Evolutionary conservation across 2,888 invertebrate genomes (phyloP), one percentile per base, ranked within the genome.

Genomic region (Endomychus coccineus): DNA sequence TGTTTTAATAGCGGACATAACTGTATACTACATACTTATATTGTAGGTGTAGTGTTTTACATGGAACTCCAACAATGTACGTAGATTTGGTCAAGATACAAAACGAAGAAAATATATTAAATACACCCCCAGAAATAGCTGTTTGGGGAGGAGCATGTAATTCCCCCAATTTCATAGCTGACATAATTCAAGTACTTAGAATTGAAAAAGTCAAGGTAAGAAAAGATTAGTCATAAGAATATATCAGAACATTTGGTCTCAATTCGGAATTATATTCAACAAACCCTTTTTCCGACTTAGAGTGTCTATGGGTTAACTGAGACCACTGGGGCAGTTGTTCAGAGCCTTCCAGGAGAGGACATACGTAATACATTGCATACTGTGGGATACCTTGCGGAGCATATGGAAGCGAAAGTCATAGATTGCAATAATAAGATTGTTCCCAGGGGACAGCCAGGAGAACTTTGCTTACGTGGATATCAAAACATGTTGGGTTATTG

Each of bases 11-110:
- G n/a, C n/a, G n/a, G n/a, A n/a, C n/a, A n/a, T n/a, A n/a, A n/a
- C n/a, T n/a, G n/a, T n/a, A n/a, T n/a, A n/a, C n/a, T n/a, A n/a
- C n/a, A n/a, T n/a, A n/a, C n/a, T n/a, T n/a, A n/a, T 31, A 25
- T 28, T 17, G n/a, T 16, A 85, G 84, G 52, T 86, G 87, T 54
- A 77, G 77, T 0, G 62, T 78, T 1, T 59, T 82, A 16, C 79
- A 79, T 55, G 88, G 88, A 22, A 87, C 88, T 0, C 88, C 90
- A 4, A 89, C 90, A 2, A 89, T 89, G 89, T 83, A 83, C 61
- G 76, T 85, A 9, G 86, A 88, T 64, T 68, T 86, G 46, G 61
- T 87, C 24, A 69, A 70, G 16, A 62, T 61, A 4, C 73, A 74
- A 49, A 62, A 64, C 16, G 60, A 67, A 39, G 44, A 69, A 5